Base-by-base conservation (phyloP, 1,140 invertebrate species). In the Euwallacea fornicatus region DNA sequence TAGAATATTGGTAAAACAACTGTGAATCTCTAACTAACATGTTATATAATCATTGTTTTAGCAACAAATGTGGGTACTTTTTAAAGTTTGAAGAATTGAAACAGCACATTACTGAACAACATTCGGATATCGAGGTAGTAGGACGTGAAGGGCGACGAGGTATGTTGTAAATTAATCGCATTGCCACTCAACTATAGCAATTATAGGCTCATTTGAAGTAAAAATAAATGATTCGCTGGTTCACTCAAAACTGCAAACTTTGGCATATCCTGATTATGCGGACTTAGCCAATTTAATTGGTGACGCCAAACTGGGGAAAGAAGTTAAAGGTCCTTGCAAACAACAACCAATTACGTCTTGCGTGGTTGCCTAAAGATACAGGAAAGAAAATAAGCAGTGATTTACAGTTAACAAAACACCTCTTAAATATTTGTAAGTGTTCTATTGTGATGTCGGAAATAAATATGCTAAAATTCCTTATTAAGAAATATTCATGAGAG, bases 151-250 rank as follows among this genome's bases (percentile, higher is more conserved):
- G 84, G 11, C 79, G 83, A 21, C 76, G 74, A 76, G 78, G 83
- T 84, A 50, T 7, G 58, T 60, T 33, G 7, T 63, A 63, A 16
- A 44, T 44, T 56, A 21, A 56, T 11, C 9, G 3, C 58, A 2
- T 60, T 60, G 41, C 54, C 33, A 11, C 33, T 60, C 69, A 64
- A n/a, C 66, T 59, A 73, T 72, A 71, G 1, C 21, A 33, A 33
- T 76, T 74, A 69, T 75, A 85, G 84, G 81, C 56, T 84, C 84
- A 0, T 86, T 85, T 81, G 84, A 86, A 77, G 82, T 86, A 13
- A 79, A 73, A 33, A 76, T 86, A 15, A 83, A 85, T 78, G 81
- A 75, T 11, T 75, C 77, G 46, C 73, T 83, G 53, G 79, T 86
- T 15, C 84, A 85, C 75, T 86, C 84, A 11, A 85, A 85, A 73